These are phyloP conservation scores for Drosophila jambulina DNA, from an alignment of 1,140 invertebrate genomes.

Conservation along the genomic window DNA sequence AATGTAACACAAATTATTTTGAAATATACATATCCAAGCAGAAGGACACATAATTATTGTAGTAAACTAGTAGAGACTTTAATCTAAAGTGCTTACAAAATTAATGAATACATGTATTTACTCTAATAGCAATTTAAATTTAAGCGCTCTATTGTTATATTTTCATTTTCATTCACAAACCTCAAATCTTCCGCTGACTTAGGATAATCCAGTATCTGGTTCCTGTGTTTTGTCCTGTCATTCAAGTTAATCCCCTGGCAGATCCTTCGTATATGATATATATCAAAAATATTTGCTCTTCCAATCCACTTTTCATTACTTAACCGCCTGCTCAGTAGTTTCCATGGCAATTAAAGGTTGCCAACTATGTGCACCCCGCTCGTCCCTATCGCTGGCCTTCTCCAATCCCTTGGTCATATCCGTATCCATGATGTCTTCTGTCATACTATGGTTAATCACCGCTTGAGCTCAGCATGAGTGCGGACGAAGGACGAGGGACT, in stretches of 20 bases:
- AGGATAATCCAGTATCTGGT: conserved; percentile 1
- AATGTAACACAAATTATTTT: background rate
- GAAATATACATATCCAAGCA: background rate
- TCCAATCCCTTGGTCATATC: conserved; percentile 28
- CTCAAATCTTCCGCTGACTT: background rate
- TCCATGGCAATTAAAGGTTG: conserved; percentile 43
- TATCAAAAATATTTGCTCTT: conserved; percentile 44
- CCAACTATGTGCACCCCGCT: conserved; percentile 13
- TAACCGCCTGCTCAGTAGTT: conserved; percentile 21
- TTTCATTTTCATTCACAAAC: background rate
- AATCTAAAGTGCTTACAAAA: background rate
- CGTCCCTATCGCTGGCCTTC: background rate
- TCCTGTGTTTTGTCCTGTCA: background rate
- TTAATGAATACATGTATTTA: background rate
- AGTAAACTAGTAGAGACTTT: too few relatives aligned
- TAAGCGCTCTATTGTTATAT: background rate
- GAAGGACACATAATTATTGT: background rate
- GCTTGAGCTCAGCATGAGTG: conserved; percentile 61
- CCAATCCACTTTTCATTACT: conserved; percentile 47
- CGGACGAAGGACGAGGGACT: conserved; percentile 14
- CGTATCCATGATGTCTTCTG: conserved; percentile 51
- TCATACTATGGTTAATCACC: conserved; percentile 70
- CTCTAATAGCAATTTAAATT: background rate
- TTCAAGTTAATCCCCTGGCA: conserved; percentile 17
- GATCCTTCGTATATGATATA: conserved; percentile 1